Percentiles rank a stretch among this genome's conserved stretches.
phyloP scores from a whole-genome alignment of 2,888 invertebrate genomes.

The Thymelicus lineola region DNA sequence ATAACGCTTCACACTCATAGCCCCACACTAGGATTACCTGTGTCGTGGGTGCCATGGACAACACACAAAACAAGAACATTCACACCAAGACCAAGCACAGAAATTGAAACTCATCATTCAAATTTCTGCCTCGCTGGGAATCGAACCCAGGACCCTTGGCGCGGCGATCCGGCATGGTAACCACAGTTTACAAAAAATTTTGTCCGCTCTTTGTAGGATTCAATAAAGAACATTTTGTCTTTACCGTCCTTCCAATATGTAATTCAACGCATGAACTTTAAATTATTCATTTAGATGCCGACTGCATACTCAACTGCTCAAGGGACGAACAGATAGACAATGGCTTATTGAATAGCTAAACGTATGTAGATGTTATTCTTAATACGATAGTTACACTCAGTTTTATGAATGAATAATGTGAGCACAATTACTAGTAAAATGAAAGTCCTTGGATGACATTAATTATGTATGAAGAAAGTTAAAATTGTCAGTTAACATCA shows the following conservation, averaged over 20 bases:
- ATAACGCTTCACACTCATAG: no score
- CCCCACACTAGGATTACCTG: no score
- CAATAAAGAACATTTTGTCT: conserved; percentile 19
- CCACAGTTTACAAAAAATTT: no score
- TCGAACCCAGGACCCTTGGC: no score
- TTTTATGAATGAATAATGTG: conserved; percentile 26
- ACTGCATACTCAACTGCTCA: conserved; percentile 42
- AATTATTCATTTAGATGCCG: conserved; percentile 57
- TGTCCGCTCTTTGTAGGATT: neutral
- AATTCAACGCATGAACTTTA: conserved; percentile 44
- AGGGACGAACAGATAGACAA: conserved; percentile 36
- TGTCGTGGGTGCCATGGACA: no score
- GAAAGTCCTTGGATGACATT: conserved; percentile 3
- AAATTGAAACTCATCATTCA: no score
- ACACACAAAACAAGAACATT: no score
- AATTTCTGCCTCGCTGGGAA: no score
- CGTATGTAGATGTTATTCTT: conserved; percentile 34
- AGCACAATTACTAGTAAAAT: neutral
- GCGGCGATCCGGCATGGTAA: no score
- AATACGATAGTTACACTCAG: conserved; percentile 14
- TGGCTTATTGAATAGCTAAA: conserved; percentile 35
- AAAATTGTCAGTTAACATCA: neutral
- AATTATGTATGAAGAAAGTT: conserved; percentile 22
- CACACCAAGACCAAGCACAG: no score
- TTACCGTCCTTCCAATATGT: conserved; percentile 41